Evolutionary conservation across 1,140 invertebrate species (phyloP).

Genomic region (Cephus cinctus): DNA sequence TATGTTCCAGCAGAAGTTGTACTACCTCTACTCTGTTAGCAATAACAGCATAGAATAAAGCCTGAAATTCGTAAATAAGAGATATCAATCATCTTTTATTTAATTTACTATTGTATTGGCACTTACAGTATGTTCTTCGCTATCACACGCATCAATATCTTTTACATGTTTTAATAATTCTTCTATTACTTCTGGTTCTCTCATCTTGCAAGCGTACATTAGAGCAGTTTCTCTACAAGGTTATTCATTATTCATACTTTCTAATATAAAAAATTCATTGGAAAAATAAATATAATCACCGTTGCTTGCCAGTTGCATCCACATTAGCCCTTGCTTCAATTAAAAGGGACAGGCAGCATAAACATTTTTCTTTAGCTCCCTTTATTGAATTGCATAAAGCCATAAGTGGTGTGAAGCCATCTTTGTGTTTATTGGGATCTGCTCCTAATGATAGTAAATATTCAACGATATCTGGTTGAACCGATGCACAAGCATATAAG

Average conservation of each 20-base stretch:
- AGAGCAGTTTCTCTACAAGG: slow-evolving; percentile 55
- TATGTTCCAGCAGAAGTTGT: slow-evolving; percentile 51
- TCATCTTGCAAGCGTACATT: slow-evolving; percentile 56
- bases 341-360: slow-evolving; percentile 37
- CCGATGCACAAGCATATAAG: slow-evolving; percentile 39
- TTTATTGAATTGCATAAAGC: slow-evolving; percentile 35
- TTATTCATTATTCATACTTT: neutral
- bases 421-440: slow-evolving; percentile 48
- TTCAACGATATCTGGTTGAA: slow-evolving; percentile 32
- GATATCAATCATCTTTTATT: slow-evolving; percentile 4
- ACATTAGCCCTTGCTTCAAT: slow-evolving; percentile 36
- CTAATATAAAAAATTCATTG: neutral
- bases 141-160: slow-evolving; percentile 57
- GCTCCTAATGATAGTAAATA: slow-evolving; percentile 39
- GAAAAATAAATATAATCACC: slow-evolving; percentile 17
- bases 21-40: slow-evolving; percentile 54
- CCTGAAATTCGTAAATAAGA: slow-evolving; percentile 41
- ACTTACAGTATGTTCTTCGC: slow-evolving; percentile 56
- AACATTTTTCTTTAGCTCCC: slow-evolving; percentile 18
- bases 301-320: slow-evolving; percentile 34
- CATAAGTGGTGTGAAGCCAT: slow-evolving; percentile 60
- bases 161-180: slow-evolving; percentile 51
- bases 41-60: slow-evolving; percentile 56
- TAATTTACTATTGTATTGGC: neutral
- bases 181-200: slow-evolving; percentile 46